Conservation (phyloP, 2,888 invertebrate genomes). For the Cetonia aurata region DNA sequence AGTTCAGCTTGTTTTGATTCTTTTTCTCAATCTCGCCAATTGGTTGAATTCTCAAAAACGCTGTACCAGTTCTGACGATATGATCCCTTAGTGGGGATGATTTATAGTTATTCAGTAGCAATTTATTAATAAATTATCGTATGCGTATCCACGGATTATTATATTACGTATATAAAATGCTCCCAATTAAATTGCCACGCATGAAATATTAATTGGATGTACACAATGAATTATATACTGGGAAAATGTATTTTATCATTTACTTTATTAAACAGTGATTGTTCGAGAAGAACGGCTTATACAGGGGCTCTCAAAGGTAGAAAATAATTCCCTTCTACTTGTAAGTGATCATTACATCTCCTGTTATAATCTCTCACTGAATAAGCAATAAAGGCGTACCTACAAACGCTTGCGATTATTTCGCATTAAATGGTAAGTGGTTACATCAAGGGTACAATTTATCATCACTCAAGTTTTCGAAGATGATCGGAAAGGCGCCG, state of each 20-base stretch:
- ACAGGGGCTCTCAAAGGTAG: no score
- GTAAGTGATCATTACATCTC: slow-evolving; percentile 1
- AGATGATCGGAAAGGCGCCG: slow-evolving; percentile 27
- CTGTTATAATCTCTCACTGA: not conserved
- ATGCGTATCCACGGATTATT: slow-evolving; percentile 13
- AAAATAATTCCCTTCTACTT: no score
- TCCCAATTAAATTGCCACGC: slow-evolving; percentile 19
- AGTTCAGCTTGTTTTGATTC: slow-evolving; percentile 17
- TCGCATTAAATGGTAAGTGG: slow-evolving; percentile 28
- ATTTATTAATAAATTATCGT: slow-evolving; percentile 38
- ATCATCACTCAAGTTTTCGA: slow-evolving; percentile 37
- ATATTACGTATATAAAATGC: slow-evolving; percentile 9
- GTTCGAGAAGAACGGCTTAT: no score
- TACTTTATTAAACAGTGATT: no score
- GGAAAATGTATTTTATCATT: no score
- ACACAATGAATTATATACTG: no score
- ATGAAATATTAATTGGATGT: slow-evolving; percentile 5
- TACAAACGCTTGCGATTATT: slow-evolving; percentile 8
- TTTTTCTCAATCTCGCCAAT: slow-evolving; percentile 9
- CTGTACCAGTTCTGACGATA: slow-evolving; percentile 34
- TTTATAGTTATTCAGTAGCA: slow-evolving; percentile 35
- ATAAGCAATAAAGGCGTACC: not conserved
- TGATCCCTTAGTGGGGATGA: slow-evolving; percentile 24
- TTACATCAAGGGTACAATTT: slow-evolving; percentile 35
- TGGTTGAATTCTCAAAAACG: slow-evolving; percentile 22